phyloP scores from a whole-genome alignment of 2,797 vertebrate genomes.

The Sciurus vulgaris region DNA sequence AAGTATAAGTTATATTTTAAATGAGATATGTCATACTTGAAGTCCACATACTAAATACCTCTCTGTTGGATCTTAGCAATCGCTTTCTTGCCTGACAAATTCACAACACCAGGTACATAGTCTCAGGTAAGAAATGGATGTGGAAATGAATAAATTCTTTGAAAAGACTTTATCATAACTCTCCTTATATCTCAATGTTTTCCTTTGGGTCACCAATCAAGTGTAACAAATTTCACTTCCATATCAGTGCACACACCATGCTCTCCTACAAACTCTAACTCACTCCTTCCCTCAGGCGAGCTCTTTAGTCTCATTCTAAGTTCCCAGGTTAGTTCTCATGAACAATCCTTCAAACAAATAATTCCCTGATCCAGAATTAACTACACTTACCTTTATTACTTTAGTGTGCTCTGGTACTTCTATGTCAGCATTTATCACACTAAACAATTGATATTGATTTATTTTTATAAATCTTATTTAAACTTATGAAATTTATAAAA shows the following conservation, averaged over 20 bases:
- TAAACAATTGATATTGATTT: not conserved
- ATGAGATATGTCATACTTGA: not conserved
- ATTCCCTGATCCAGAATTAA: not conserved
- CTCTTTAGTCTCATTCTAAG: not conserved
- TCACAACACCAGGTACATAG: not conserved
- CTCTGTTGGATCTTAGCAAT: not conserved
- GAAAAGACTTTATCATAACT: not conserved
- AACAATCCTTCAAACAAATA: not conserved
- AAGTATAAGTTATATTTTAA: not conserved
- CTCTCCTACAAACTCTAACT: rapidly evolving
- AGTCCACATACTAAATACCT: not conserved
- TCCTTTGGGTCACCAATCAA: not conserved
- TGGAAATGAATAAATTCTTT: not conserved
- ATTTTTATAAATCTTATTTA: not conserved
- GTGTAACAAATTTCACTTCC: not conserved
- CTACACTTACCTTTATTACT: not conserved
- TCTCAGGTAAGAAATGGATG: not conserved
- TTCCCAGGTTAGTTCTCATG: not conserved
- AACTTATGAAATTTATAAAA: not conserved
- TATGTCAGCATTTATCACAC: not conserved
- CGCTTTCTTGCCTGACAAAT: not conserved
- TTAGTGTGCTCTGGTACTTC: not conserved
- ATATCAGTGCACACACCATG: not conserved
- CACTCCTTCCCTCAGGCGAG: not conserved
- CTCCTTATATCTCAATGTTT: not conserved